Evolutionary conservation across 2,888 invertebrate genomes (phyloP), one percentile per base, ranked within the genome.

Genomic region (Diarsia rubi): DNA sequence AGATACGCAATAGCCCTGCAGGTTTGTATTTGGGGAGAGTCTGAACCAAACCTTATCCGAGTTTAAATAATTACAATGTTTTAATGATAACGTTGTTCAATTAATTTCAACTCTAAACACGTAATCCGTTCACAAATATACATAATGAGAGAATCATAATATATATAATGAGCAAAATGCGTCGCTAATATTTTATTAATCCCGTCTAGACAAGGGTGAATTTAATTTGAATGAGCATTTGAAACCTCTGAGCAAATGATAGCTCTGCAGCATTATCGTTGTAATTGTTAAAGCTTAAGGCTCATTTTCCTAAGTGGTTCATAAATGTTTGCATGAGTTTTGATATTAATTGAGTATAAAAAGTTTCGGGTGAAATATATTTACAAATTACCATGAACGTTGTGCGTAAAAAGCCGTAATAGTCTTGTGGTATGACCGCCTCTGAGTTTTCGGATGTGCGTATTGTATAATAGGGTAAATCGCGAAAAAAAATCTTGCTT

Each of bases 161-260:
- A n/a, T n/a, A 66, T 45, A 21, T 66, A 64, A 64, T 63, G 52
- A 27, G 59, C 42, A 54, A 37, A 79, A 63, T 59, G 47, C 42
- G 44, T 37, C 12, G 44, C 52, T 65, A 70, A 80, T 73, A 59
- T 70, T 76, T 65, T 65, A 80, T 76, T 60, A 76, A 73, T 49
- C 64, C n/a, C 8, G 72, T 83, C 84, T 84, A 82, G 82, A 84
- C 69, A 64, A 57, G 59, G 19, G 54, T 42, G 14, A 66, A 71
- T 73, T 69, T 59, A 67, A 82, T 69, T 78, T n/a, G 21, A 60
- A 81, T 73, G 69, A 54, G 62, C 31, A 73, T 64, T 69, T 67
- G 27, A 67, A 82, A 78, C 62, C 62, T 45, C 31, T 31, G 9
- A 81, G 47, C 57, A 72, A 71, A 70, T 78, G 69, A 71, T 27